Evolutionary conservation across 2,888 invertebrate genomes (phyloP).

Genomic region (Yponomeuta cagnagella): DNA sequence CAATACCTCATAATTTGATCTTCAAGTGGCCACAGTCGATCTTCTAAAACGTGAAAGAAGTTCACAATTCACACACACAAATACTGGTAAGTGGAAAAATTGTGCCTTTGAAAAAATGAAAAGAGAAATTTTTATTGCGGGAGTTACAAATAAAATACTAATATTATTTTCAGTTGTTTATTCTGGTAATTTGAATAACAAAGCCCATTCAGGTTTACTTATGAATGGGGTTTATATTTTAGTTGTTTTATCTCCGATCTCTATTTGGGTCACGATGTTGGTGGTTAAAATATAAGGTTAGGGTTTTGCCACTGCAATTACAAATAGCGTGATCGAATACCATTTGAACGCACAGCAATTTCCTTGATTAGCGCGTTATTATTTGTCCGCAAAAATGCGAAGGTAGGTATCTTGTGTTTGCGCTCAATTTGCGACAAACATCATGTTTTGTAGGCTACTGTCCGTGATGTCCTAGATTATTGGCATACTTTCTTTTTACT

Average conservation of each 20-base stretch:
- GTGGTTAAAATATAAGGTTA: not conserved
- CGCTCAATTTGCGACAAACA: not conserved
- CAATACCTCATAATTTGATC: slow-evolving; percentile 33
- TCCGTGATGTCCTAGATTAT: slow-evolving; percentile 17
- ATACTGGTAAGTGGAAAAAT: slow-evolving; percentile 26
- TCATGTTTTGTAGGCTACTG: not conserved
- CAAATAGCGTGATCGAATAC: not conserved
- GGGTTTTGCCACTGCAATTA: not conserved
- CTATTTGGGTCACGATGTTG: not conserved
- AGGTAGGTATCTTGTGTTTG: not conserved
- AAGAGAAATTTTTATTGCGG: slow-evolving; percentile 22
- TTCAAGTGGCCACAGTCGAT: not conserved
- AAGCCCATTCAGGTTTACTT: not conserved
- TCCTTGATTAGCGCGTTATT: not conserved
- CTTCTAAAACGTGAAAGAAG: not conserved
- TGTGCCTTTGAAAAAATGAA: slow-evolving; percentile 25
- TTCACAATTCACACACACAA: not conserved
- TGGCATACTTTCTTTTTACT: slow-evolving; percentile 17
- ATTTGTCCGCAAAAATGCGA: not conserved
- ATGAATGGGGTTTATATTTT: not conserved
- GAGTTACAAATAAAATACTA: not conserved
- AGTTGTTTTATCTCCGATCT: not conserved
- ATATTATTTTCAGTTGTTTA: not conserved
- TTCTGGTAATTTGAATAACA: not conserved
- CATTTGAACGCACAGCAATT: not conserved